Evolutionary conservation across 2,113 vertebrate species (phyloP).

Genomic region (Chaetodon trifascialis): DNA sequence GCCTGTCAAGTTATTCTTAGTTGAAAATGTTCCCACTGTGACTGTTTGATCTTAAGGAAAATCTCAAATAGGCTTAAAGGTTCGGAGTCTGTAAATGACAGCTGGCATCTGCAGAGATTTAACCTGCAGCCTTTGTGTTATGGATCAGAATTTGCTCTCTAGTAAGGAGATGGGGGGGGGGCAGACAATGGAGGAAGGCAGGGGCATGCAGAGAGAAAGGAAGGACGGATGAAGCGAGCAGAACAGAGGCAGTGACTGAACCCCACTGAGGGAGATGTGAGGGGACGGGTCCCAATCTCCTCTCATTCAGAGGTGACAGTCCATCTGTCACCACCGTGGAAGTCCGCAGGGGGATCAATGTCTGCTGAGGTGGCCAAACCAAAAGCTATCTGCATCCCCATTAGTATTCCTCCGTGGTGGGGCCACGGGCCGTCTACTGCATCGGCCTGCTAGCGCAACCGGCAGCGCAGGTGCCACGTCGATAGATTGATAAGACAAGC

Average conservation of each 20-base stretch:
- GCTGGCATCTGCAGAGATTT: conserved; percentile 41
- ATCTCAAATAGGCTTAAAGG: conserved; percentile 20
- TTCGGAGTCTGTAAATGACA: conserved; percentile 24
- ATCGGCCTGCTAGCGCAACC: conserved; percentile 59
- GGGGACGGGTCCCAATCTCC: conserved; percentile 69
- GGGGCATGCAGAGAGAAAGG: conserved; percentile 23
- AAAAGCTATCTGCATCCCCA: conserved; percentile 82
- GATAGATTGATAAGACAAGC: conserved; percentile 86
- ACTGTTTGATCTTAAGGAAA: conserved; percentile 28
- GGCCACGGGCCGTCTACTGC: conserved; percentile 50
- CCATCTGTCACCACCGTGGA: conserved; percentile 78
- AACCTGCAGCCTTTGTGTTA: conserved; percentile 43
- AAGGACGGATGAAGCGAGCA: conserved; percentile 9
- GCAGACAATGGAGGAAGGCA: background rate
- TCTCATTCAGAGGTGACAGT: conserved; percentile 80
- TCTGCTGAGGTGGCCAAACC: conserved; percentile 85
- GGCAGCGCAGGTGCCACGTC: conserved; percentile 73
- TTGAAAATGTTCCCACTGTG: background rate
- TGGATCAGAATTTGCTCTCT: background rate
- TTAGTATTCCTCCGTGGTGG: conserved; percentile 82
- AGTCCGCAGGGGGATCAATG: conserved; percentile 83
- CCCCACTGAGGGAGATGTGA: conserved; percentile 58
- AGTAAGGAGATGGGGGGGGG: conserved; percentile 1
- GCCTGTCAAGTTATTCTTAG: conserved; percentile 23
- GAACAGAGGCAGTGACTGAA: conserved; percentile 24